Evolutionary conservation across 2,113 vertebrate species (phyloP).

Genomic region (Excalfactoria chinensis): DNA sequence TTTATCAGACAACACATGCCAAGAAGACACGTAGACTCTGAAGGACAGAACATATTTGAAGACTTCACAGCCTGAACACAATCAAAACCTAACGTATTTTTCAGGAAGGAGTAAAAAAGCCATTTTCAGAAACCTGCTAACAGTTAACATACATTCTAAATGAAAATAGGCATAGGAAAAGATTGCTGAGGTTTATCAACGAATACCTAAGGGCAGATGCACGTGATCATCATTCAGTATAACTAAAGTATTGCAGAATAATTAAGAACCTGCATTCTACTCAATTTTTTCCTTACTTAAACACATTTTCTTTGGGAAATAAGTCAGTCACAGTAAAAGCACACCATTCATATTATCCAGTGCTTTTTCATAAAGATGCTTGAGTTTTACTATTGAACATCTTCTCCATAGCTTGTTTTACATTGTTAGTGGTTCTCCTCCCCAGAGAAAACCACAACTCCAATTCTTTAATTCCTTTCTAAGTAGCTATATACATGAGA

Average conservation of each 20-base stretch:
- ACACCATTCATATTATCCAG: background rate
- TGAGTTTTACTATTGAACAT: background rate
- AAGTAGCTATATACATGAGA: background rate
- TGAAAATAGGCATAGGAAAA: background rate
- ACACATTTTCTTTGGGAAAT: background rate
- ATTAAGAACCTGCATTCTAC: background rate
- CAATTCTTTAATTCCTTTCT: background rate
- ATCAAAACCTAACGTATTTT: background rate
- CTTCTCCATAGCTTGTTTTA: background rate
- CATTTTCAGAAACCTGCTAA: background rate
- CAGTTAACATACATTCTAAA: background rate
- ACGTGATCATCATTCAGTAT: background rate
- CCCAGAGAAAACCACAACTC: background rate
- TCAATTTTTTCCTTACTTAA: background rate
- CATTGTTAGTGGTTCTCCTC: background rate
- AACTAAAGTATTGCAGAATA: background rate
- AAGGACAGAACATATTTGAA: background rate
- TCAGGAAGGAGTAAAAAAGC: background rate
- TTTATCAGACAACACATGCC: conserved; percentile 9
- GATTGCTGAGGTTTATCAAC: background rate
- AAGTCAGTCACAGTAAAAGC: background rate
- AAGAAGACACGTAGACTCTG: background rate
- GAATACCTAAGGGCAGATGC: background rate
- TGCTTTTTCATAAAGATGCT: background rate
- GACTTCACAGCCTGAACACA: background rate